Evolutionary conservation across 1,140 invertebrate genomes (phyloP), one percentile per base, ranked within the genome.

Genomic region (Apis laboriosa): DNA sequence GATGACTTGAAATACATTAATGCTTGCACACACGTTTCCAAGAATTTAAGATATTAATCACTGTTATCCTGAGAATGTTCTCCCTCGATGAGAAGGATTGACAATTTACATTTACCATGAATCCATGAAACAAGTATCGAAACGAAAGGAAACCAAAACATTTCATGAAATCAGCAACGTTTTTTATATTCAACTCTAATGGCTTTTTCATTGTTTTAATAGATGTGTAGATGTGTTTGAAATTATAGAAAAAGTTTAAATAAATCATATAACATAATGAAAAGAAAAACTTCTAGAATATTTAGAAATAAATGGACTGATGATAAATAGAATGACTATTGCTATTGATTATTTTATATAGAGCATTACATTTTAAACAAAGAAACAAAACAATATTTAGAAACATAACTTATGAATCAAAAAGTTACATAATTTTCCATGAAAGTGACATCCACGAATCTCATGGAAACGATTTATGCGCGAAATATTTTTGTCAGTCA

Each of bases 1-100:
- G 84, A 78, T 86, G 84, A 86, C 71, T 86, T 75, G 77, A 64
- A 53, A 70, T 77, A 76, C 79, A 76, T 83, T 88, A 86, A 84
- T 79, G 80, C 74, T 74, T 56, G 51, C 75, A 73, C 81, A 76
- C 84, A 53, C 64, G 56, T 80, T 76, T 58, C 77, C 71, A 11
- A 21, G 76, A 73, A 80, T 71, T 67, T 43, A 43, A 43, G 61
- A 24, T 81, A 87, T 87, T 82, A 77, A 87, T 87, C 86, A 87
- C 83, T 74, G 86, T 87, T 81, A 63, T 12, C 19, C 71, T n/a
- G 34, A 58, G 63, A 82, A 68, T 64, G 56, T 66, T 64, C 51
- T 72, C 58, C 28, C 43, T 63, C 58, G 43, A 74, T 60, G 34
- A 55, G 34, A 43, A 43, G 24, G 56, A 9, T 63, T 66, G 8